Base-by-base conservation (phyloP, 2,888 invertebrate species). In the Temnothorax rugatulus region DNA sequence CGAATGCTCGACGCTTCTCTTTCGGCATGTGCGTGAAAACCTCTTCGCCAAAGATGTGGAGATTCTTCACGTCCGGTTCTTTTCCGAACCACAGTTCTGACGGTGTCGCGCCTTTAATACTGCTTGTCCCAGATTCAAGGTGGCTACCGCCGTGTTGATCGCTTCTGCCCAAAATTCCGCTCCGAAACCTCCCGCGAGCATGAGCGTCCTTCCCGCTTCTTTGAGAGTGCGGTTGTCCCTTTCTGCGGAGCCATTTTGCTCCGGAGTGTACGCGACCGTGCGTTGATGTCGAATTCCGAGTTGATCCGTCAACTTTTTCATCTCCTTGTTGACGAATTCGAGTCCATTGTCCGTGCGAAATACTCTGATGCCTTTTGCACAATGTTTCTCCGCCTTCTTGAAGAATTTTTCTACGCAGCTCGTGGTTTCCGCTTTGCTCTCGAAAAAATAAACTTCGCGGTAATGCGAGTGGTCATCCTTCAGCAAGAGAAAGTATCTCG, bases 161-260 rank as follows among this genome's bases (percentile, higher is more conserved):
- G 63, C 63, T n/a, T 63, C 38, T 4, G 63, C 38, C 63, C 11
- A 63, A 4, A 63, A 63, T 11, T 63, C 34, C 18, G 34, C 63
- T 4, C 4, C 4, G 8, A 66, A 38, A 0, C 38, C 66, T 52
- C 18, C 41, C 2, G 18, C n/a, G 2, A 21, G 21, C 38, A 54
- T 34, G 66, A 34, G 8, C 66, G 44, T n/a, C 41, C 41, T 41
- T 41, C 1, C 1, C 5, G 54, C 44, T 41, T 77, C 41, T 2
- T 52, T 54, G 7, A 66, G 25, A 21, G 76, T 77, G 8, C 76
- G 29, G 5, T 54, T 77, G 11, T 77, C 54, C 25, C 76, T 64
- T 15, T 77, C 64, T 21, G 52, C 52, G 3, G 38, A 34, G 21
- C 76, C 66, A 18, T 64, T 77, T 18, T 77, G 76, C 29, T 77